phyloP scores from a whole-genome alignment of 2,113 vertebrate species.

The Anguilla japonica region DNA sequence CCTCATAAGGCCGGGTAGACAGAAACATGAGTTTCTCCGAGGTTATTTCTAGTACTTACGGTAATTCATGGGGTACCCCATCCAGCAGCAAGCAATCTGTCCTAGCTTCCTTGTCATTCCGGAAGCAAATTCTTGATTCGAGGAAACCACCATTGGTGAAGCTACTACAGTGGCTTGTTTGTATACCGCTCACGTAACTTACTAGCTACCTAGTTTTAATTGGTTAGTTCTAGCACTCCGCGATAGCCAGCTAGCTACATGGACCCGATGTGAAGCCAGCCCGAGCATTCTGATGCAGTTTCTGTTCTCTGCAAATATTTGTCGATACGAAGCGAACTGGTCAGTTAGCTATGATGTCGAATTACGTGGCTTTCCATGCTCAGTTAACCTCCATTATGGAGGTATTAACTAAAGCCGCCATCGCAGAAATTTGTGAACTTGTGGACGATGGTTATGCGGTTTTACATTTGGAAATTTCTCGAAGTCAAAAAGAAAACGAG shows the following conservation, averaged over 20 bases:
- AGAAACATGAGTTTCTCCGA: too few relatives aligned
- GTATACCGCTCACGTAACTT: too few relatives aligned
- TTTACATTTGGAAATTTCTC: conserved; percentile 26
- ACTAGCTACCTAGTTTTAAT: not conserved
- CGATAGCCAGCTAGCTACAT: not conserved
- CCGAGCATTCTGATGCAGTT: not conserved
- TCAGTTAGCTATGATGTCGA: not conserved
- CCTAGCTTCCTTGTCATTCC: conserved; percentile 13
- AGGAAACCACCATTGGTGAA: not conserved
- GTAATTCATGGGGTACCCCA: conserved; percentile 1
- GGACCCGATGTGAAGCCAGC: not conserved
- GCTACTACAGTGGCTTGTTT: too few relatives aligned
- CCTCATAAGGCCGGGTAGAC: too few relatives aligned
- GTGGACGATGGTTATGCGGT: conserved; percentile 34
- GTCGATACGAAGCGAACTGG: not conserved
- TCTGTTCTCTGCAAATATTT: not conserved
- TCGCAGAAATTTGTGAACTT: conserved; percentile 32
- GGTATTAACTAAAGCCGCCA: conserved; percentile 25
- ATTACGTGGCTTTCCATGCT: conserved; percentile 20
- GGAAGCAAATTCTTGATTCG: not conserved
- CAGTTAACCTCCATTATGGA: conserved; percentile 30
- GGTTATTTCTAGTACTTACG: not conserved
- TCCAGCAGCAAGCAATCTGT: not conserved
- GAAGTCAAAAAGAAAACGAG: conserved; percentile 35
- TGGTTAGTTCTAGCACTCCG: not conserved